Evolutionary conservation across 2,888 invertebrate genomes (phyloP).

Genomic region (Apamea epomidion): DNA sequence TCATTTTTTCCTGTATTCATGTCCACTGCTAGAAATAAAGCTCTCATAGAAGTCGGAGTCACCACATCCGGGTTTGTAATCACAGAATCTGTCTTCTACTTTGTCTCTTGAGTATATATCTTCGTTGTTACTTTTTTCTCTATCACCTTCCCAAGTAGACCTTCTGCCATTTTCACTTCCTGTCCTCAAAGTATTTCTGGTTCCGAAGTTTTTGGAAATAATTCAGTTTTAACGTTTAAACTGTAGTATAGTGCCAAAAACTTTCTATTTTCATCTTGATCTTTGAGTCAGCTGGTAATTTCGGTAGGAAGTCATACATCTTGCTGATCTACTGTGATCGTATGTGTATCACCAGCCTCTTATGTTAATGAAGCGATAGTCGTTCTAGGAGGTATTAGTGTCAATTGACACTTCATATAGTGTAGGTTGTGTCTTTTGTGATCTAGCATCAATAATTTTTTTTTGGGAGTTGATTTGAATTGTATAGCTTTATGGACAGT

Average conservation of each 20-base stretch:
- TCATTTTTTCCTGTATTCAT: background rate
- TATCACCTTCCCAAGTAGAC: background rate
- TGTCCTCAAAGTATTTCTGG: conserved; percentile 65
- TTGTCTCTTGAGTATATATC: background rate
- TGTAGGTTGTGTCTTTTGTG: conserved; percentile 34
- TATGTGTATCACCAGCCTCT: conserved; percentile 41
- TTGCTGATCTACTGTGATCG: conserved; percentile 16
- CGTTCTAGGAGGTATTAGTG: conserved; percentile 43
- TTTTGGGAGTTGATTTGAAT: conserved; percentile 33
- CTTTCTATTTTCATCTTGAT: conserved; percentile 47
- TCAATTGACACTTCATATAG: conserved; percentile 43
- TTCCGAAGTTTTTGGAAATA: conserved; percentile 50
- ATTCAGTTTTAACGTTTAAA: conserved; percentile 36
- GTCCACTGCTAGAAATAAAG: background rate
- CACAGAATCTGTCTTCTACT: background rate
- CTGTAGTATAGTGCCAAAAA: conserved; percentile 47
- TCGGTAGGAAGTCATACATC: conserved; percentile 45
- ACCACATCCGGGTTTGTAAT: background rate
- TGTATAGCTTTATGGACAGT: conserved; percentile 28
- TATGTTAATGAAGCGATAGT: conserved; percentile 42
- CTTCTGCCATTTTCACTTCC: conserved; percentile 3
- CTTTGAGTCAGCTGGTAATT: conserved; percentile 30
- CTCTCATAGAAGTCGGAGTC: background rate
- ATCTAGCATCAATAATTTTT: conserved; percentile 19
- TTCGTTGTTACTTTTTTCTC: background rate